Evolutionary conservation across 2,113 vertebrate genomes (phyloP), one percentile per base, ranked within the genome.

Genomic region (Sylvicapra grimmia): DNA sequence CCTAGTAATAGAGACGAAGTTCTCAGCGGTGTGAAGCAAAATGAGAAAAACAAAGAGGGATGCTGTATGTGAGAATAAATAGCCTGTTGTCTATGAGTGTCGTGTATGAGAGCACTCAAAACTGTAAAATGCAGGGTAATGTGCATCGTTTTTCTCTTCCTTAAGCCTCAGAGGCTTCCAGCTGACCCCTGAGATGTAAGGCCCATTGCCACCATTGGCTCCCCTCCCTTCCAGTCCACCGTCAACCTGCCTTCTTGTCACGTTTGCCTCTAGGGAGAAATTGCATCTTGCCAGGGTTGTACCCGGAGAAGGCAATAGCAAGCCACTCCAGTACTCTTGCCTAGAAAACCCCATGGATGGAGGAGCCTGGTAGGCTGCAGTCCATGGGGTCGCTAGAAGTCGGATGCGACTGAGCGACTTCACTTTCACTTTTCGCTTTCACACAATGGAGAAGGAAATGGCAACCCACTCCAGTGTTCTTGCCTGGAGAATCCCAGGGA

Each of bases 151-250:
- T 58, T 61, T 23, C 3, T 25, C 85, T 85, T 40, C 40, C 40
- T 4, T 36, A 13, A 54, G n/a, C 23, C 51, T 86, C 40, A 51
- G 33, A 8, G 33, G 54, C 10, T 44, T 14, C 49, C 11, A 8
- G 56, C 36, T 51, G 15, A 51, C n/a, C 4, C 0, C 54, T 23
- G 13, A n/a, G 16, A 3, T 16, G n/a, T 5, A 31, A 9, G 44
- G 54, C 13, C 25, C 56, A 0, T 15, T 33, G 49, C 47, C 51
- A 18, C 9, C 2, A 0, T 33, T 0, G 0, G 21, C 25, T 53
- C n/a, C n/a, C 15, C 18, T 59, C 51, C 6, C 8, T 36, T 8
- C 14, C 7, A 15, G 23, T 15, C 31, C 40, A 16, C 19, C 1
- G 6, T 75, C 44, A 47, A 2, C n/a, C 54, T 36, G 27, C 6